Evolutionary conservation across 2,113 vertebrate species (phyloP).

Genomic region (Lethenteron reissneri): DNA sequence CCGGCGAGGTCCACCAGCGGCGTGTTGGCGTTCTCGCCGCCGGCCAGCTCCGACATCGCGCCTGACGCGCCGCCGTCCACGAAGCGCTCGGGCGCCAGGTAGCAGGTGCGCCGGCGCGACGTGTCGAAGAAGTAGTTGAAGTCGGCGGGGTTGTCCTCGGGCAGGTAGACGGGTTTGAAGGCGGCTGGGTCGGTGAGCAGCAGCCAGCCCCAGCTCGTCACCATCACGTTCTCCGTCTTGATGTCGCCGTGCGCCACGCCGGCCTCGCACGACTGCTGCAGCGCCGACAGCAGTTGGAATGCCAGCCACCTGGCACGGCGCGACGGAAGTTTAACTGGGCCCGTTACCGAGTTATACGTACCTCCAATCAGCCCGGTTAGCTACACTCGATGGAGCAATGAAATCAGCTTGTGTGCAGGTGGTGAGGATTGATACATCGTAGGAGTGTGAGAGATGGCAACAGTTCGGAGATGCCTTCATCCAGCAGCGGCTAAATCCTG

Average conservation of each 20-base stretch:
- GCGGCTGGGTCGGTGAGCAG: conserved; percentile 86
- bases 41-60: conserved; percentile 36
- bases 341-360: no score
- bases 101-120: conserved; percentile 65
- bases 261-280: conserved; percentile 75
- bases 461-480: no score
- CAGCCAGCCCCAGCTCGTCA: conserved; percentile 97
- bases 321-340: not conserved
- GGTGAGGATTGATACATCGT: no score
- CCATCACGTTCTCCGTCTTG: conserved; percentile 95
- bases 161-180: conserved; percentile 87
- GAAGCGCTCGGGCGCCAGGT: conserved; percentile 81
- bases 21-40: conserved; percentile 49
- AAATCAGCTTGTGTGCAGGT: no score
- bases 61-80: conserved; percentile 80
- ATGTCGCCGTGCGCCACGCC: conserved; percentile 90
- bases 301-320: conserved; percentile 47
- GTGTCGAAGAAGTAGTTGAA: conserved; percentile 99
- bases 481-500: no score
- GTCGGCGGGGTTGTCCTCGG: conserved; percentile 90
- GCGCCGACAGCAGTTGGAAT: conserved; percentile 76
- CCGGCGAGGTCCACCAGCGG: conserved; percentile 69
- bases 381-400: no score
- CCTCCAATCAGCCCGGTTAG: no score
- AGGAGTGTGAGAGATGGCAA: no score